Evolutionary conservation across 2,797 vertebrate genomes (phyloP).

Genomic region (Huso huso): DNA sequence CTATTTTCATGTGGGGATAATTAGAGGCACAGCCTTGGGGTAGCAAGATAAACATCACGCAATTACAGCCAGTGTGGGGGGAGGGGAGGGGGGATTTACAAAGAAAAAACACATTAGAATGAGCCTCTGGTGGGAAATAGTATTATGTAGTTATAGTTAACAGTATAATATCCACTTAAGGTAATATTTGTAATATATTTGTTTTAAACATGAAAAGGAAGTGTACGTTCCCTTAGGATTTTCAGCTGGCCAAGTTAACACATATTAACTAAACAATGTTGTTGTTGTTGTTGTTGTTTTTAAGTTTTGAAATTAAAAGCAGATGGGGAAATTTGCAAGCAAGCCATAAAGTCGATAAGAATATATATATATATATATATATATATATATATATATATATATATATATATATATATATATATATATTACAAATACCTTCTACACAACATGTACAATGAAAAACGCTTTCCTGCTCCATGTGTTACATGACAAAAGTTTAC

Average conservation of each 20-base stretch:
- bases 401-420: no score
- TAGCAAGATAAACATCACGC: conserved; percentile 41
- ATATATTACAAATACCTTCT: no score
- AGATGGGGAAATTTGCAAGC: background rate
- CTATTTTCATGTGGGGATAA: conserved; percentile 45
- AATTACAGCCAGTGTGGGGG: conserved; percentile 34
- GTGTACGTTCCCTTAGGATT: conserved; percentile 3
- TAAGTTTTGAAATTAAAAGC: conserved; percentile 1
- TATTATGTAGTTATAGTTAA: conserved; percentile 16
- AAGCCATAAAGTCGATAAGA: no score
- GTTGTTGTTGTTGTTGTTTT: conserved; percentile 1
- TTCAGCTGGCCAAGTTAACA: conserved; percentile 1
- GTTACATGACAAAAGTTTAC: no score
- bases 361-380: no score
- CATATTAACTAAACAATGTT: conserved; percentile 1
- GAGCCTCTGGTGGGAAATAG: conserved; percentile 25
- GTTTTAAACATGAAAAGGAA: conserved; percentile 12
- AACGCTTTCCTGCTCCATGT: no score
- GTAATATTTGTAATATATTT: conserved; percentile 4
- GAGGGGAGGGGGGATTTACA: conserved; percentile 6
- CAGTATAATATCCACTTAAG: conserved; percentile 3
- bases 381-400: no score
- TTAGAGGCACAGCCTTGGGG: conserved; percentile 40
- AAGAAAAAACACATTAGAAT: conserved; percentile 21
- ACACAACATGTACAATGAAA: no score